These are phyloP conservation scores for Delia radicum DNA, from an alignment of 1,140 invertebrate species.

Conservation along the genomic window DNA sequence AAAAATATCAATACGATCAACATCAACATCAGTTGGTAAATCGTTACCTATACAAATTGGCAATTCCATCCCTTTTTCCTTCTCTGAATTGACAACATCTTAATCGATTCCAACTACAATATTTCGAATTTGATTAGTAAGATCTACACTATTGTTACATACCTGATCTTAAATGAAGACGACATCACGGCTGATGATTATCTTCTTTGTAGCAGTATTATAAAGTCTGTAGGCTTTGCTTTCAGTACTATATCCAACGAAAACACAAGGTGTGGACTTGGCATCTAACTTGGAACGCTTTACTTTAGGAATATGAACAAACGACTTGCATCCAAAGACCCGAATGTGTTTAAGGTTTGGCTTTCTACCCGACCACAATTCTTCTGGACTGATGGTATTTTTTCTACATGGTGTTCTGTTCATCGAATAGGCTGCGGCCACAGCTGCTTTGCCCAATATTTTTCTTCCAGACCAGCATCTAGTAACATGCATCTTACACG, in stretches of 20 bases:
- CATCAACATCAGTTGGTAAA: background rate
- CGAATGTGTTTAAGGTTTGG: constrained; percentile 30
- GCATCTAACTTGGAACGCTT: constrained; percentile 36
- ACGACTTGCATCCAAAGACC: constrained; percentile 26
- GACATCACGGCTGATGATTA: constrained; percentile 42
- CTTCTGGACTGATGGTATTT: constrained; percentile 26
- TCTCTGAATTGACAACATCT: background rate
- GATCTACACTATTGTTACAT: background rate
- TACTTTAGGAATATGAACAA: constrained; percentile 33
- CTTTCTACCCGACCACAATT: constrained; percentile 31
- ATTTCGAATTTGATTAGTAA: no score
- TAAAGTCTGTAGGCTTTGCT: constrained; percentile 41
- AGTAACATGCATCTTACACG: no score
- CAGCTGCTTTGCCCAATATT: constrained; percentile 57
- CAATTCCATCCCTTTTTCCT: background rate
- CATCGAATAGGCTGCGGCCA: constrained; percentile 33
- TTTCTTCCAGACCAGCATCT: constrained; percentile 44
- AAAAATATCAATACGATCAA: background rate
- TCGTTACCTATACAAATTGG: no score
- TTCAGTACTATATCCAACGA: constrained; percentile 43
- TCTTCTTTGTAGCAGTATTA: no score
- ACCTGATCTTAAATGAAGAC: constrained; percentile 33
- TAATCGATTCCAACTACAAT: background rate
- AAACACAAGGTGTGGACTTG: constrained; percentile 35
- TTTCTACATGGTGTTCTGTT: constrained; percentile 22